phyloP scores from a whole-genome alignment of 2,888 invertebrate species.

The Deilephila porcellus region DNA sequence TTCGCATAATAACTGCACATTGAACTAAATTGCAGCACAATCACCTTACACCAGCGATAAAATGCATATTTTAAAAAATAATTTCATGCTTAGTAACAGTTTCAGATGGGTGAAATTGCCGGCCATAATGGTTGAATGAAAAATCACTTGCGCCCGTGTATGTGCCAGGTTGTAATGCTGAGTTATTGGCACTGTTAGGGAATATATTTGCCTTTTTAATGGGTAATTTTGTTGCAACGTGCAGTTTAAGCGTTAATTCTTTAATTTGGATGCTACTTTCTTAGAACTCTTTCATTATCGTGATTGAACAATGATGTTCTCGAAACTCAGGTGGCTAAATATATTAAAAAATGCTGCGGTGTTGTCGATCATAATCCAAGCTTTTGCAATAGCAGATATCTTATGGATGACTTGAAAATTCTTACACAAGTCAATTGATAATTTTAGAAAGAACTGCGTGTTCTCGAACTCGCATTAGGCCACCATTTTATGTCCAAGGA shows the following conservation, averaged over 20 bases:
- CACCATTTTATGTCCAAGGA: too few relatives aligned
- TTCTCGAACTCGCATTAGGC: too few relatives aligned
- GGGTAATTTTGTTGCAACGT: not conserved
- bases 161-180: conserved; percentile 2
- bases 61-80: conserved; percentile 12
- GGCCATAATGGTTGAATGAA: conserved; percentile 13
- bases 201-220: conserved; percentile 15
- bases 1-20: conserved; percentile 27
- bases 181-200: conserved; percentile 1
- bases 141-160: conserved; percentile 4
- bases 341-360: too few relatives aligned
- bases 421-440: too few relatives aligned
- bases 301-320: too few relatives aligned
- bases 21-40: conserved; percentile 27
- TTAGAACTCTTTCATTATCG: too few relatives aligned
- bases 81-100: conserved; percentile 25
- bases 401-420: too few relatives aligned
- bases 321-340: too few relatives aligned
- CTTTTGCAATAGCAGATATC: too few relatives aligned
- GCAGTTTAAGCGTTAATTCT: not conserved
- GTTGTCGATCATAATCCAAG: too few relatives aligned
- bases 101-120: conserved; percentile 12
- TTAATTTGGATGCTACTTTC: too few relatives aligned
- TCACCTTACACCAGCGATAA: conserved; percentile 13
- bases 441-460: too few relatives aligned